These are phyloP conservation scores for Prosopocoilus inquinatus DNA, from an alignment of 2,888 invertebrate species.

Conservation along the genomic window DNA sequence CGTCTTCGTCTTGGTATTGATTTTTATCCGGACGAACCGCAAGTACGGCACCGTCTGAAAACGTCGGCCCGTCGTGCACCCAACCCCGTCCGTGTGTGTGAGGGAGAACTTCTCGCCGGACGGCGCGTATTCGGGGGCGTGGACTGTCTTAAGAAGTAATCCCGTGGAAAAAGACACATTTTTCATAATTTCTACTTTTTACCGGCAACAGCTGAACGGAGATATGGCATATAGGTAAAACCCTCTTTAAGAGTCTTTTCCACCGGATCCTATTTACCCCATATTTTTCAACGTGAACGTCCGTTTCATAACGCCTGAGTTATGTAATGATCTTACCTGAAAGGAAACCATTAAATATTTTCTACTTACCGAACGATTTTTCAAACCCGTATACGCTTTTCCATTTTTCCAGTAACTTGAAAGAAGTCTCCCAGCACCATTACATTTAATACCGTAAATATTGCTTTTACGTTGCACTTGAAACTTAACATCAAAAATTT, in stretches of 20 bases:
- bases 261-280: constrained; percentile 30
- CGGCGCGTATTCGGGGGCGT: constrained; percentile 32
- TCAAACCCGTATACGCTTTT: constrained; percentile 3
- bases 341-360: constrained; percentile 13
- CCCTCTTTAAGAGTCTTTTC: constrained; percentile 28
- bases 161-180: constrained; percentile 38
- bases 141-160: constrained; percentile 39
- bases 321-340: constrained; percentile 12
- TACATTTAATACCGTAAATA: too few relatives aligned
- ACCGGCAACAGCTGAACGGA: constrained; percentile 16
- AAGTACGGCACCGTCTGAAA: constrained; percentile 40
- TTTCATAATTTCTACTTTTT: constrained; percentile 40
- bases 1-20: constrained; percentile 37
- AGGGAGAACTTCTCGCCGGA: background rate
- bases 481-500: too few relatives aligned
- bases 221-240: constrained; percentile 22
- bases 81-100: constrained; percentile 3
- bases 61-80: constrained; percentile 28
- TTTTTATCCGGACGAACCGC: constrained; percentile 44
- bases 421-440: too few relatives aligned
- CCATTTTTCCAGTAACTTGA: too few relatives aligned
- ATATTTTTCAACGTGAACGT: constrained; percentile 22
- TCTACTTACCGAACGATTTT: constrained; percentile 19
- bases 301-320: background rate
- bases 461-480: too few relatives aligned